These are phyloP conservation scores for Willowsia nigromaculata DNA, from an alignment of 2,888 invertebrate genomes.

Conservation along the genomic window DNA sequence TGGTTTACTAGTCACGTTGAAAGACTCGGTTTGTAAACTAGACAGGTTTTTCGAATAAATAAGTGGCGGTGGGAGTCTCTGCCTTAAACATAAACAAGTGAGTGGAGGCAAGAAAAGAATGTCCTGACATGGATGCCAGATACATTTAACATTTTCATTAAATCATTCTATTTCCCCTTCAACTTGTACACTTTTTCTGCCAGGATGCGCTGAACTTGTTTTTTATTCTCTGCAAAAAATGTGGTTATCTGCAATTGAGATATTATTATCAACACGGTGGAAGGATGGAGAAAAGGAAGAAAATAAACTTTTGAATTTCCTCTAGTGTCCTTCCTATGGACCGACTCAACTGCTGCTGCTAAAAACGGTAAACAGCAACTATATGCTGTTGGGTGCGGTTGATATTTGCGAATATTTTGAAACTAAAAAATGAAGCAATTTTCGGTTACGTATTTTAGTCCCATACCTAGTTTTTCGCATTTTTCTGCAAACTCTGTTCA, in stretches of 20 bases:
- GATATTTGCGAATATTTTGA: too few relatives aligned
- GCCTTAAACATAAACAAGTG: neutral
- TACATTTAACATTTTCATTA: neutral
- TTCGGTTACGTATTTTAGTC: too few relatives aligned
- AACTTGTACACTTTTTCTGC: neutral
- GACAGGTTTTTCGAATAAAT: neutral
- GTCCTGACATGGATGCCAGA: neutral
- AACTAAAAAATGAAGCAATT: too few relatives aligned
- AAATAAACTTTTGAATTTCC: slow-evolving; percentile 16
- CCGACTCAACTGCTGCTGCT: neutral
- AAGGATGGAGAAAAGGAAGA: neutral
- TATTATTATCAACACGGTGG: neutral
- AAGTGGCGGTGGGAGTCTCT: neutral
- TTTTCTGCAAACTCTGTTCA: too few relatives aligned
- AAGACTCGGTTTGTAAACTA: neutral
- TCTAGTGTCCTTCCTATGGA: neutral
- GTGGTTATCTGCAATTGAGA: neutral
- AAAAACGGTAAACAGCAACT: neutral
- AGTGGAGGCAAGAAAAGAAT: neutral
- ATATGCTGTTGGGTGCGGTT: too few relatives aligned
- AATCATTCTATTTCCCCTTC: neutral
- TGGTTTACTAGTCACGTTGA: neutral
- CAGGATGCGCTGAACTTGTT: slow-evolving; percentile 28
- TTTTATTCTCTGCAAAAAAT: neutral
- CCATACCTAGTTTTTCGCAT: too few relatives aligned